phyloP scores from a whole-genome alignment of 2,888 invertebrate species.

The Agonopterix arenella region DNA sequence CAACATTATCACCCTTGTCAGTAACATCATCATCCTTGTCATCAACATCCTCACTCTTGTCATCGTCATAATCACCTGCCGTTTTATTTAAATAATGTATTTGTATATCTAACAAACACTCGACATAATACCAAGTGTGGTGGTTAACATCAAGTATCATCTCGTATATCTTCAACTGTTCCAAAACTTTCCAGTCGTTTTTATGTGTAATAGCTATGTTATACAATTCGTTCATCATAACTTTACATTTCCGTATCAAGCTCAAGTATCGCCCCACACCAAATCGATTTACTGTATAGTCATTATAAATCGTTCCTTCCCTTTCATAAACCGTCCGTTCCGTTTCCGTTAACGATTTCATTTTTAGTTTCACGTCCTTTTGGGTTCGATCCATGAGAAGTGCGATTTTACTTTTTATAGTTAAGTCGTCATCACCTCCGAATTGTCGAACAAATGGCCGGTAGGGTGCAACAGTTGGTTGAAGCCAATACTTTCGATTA shows the following conservation, averaged over 20 bases:
- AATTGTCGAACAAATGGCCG: neutral
- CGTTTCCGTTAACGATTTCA: slow-evolving; percentile 27
- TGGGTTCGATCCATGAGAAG: slow-evolving; percentile 48
- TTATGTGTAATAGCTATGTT: slow-evolving; percentile 56
- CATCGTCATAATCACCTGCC: too few species aligned
- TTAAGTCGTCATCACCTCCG: slow-evolving; percentile 34
- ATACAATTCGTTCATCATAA: slow-evolving; percentile 52
- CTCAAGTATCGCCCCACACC: slow-evolving; percentile 52
- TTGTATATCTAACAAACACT: slow-evolving; percentile 40
- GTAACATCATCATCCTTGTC: too few species aligned
- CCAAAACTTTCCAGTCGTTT: slow-evolving; percentile 53
- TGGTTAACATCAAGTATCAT: slow-evolving; percentile 59
- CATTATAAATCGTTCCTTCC: too few species aligned
- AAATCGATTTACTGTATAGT: slow-evolving; percentile 18
- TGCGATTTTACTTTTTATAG: slow-evolving; percentile 47
- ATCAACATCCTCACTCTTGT: too few species aligned
- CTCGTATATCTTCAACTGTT: slow-evolving; percentile 60
- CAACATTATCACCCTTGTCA: too few species aligned
- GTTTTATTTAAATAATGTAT: neutral
- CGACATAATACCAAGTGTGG: slow-evolving; percentile 49
- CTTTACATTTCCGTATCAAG: slow-evolving; percentile 51
- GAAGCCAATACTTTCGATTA: neutral
- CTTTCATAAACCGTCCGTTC: too few species aligned
- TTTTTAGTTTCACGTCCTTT: slow-evolving; percentile 41
- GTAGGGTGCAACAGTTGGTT: too few species aligned